phyloP scores from a whole-genome alignment of 2,888 invertebrate genomes.

The Euproctis similis region DNA sequence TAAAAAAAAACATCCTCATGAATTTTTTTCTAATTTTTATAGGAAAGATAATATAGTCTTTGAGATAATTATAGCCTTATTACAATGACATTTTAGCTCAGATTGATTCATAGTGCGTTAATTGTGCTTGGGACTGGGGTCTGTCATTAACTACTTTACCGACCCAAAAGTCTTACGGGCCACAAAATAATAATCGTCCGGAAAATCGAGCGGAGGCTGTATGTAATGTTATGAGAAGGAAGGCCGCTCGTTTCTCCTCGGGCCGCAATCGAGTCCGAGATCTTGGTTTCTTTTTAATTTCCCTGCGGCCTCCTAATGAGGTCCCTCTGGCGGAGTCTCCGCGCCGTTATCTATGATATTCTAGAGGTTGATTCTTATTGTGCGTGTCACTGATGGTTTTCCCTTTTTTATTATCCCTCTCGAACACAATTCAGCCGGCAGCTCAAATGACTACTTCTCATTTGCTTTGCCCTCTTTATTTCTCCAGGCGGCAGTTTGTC shows the following conservation, averaged over 20 bases:
- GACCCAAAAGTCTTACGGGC: conserved; percentile 68
- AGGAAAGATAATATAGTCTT: too few species aligned
- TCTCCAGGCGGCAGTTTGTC: conserved; percentile 72
- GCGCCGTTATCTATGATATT: conserved; percentile 75
- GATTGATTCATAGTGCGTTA: conserved; percentile 53
- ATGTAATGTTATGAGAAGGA: conserved; percentile 75
- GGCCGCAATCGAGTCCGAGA: conserved; percentile 72
- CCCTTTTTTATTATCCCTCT: conserved; percentile 75
- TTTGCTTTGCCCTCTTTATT: conserved; percentile 73
- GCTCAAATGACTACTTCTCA: conserved; percentile 72
- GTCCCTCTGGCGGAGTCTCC: conserved; percentile 60
- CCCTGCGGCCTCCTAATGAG: conserved; percentile 76
- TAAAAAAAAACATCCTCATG: too few species aligned
- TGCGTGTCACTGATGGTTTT: conserved; percentile 76
- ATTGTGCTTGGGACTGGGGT: conserved; percentile 38
- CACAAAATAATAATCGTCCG: conserved; percentile 76
- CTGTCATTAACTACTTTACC: conserved; percentile 64
- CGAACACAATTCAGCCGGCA: conserved; percentile 73
- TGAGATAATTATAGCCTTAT: too few species aligned
- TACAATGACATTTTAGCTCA: too few species aligned
- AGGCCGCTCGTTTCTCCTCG: conserved; percentile 63
- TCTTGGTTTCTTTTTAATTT: conserved; percentile 77
- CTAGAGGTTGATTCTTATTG: conserved; percentile 77
- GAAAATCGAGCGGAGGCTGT: conserved; percentile 73
- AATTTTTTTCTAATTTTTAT: too few species aligned